Conservation (phyloP, 2,797 vertebrate genomes). For the Paedocypris micromegethes region DNA sequence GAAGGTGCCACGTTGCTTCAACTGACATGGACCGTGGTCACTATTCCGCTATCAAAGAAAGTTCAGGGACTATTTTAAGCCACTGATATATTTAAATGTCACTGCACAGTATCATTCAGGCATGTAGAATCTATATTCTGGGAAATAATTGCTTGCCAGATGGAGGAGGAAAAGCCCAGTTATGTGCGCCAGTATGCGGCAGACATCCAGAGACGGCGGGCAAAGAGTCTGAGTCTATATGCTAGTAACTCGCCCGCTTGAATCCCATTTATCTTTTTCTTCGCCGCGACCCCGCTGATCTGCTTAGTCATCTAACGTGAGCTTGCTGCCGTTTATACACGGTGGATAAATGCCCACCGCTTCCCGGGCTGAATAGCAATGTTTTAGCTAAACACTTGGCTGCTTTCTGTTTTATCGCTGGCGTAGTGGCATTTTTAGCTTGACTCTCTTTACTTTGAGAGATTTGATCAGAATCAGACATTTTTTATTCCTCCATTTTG, state of each 20-base stretch:
- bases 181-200: no score
- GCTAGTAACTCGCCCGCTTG: no score
- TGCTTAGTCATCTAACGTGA: conserved; percentile 18
- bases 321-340: conserved; percentile 28
- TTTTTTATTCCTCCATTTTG: no score
- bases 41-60: conserved; percentile 3
- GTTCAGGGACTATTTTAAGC: not conserved
- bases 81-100: conserved; percentile 12
- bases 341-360: conserved; percentile 2
- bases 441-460: no score
- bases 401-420: conserved; percentile 20
- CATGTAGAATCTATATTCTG: conserved; percentile 1
- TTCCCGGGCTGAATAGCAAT: conserved; percentile 25
- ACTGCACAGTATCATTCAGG: conserved; percentile 7
- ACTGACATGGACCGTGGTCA: not conserved
- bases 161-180: no score
- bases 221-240: no score
- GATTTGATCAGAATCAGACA: no score
- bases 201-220: no score
- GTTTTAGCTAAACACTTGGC: conserved; percentile 19
- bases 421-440: not conserved
- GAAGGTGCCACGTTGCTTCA: not conserved
- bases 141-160: not conserved
- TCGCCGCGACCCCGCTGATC: conserved; percentile 25
- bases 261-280: not conserved